Conservation (phyloP, 2,888 invertebrate genomes). For the Hyles lineata region DNA sequence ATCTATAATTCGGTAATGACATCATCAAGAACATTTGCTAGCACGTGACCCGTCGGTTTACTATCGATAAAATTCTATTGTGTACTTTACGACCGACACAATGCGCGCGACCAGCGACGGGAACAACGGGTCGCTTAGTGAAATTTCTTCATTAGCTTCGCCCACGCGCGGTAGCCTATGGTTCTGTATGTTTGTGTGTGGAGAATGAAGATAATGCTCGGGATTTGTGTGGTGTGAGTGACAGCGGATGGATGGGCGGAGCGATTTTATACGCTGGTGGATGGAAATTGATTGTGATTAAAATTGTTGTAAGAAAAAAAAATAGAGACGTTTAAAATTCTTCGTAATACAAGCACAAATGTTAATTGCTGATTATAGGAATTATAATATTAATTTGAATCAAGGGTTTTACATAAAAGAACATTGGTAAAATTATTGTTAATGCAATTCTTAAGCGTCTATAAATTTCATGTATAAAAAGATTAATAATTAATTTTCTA, state of each 20-base stretch:
- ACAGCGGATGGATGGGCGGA: conserved; percentile 19
- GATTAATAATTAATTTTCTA: too few species aligned
- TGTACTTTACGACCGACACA: conserved; percentile 28
- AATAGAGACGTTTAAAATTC: too few species aligned
- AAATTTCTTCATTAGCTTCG: conserved; percentile 62
- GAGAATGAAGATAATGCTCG: neutral
- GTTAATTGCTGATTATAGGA: too few species aligned
- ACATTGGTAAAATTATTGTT: too few species aligned
- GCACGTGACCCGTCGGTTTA: neutral
- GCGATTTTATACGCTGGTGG: conserved; percentile 4
- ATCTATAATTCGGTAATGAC: neutral
- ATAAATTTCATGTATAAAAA: too few species aligned
- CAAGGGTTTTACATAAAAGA: too few species aligned
- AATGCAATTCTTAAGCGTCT: too few species aligned
- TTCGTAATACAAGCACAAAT: too few species aligned
- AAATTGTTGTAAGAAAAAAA: too few species aligned
- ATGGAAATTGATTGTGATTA: too few species aligned
- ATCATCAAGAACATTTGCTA: neutral
- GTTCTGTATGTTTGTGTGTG: conserved; percentile 34
- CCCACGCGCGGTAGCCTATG: conserved; percentile 54
- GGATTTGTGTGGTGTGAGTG: neutral
- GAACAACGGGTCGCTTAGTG: conserved; percentile 38
- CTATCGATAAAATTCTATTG: conserved; percentile 14
- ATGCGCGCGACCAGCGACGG: conserved; percentile 33
- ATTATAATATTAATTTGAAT: too few species aligned